Conservation (phyloP, 2,113 vertebrate genomes). For the Bolborhynchus lineola region DNA sequence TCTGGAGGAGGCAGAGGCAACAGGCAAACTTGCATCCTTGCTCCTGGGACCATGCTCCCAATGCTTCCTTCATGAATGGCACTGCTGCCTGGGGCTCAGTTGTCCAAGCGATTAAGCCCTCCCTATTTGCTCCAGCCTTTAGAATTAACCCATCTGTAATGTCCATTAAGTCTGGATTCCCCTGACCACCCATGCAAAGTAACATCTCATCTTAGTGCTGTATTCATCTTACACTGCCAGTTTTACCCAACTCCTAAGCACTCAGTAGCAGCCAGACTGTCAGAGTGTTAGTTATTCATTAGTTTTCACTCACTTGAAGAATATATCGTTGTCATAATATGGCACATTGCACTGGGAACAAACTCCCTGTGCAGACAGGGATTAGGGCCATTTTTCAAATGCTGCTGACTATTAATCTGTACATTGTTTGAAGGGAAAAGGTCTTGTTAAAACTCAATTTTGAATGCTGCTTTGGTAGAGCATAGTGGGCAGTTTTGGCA, state of each 20-base stretch:
- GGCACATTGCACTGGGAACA: constrained; percentile 32
- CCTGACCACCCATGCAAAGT: not conserved
- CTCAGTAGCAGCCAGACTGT: constrained; percentile 24
- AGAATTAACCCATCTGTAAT: constrained; percentile 8
- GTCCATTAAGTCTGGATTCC: not conserved
- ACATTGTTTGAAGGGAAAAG: constrained; percentile 4
- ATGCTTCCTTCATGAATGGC: not conserved
- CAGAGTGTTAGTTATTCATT: constrained; percentile 49
- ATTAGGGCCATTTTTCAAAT: constrained; percentile 47
- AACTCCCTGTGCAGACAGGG: constrained; percentile 5
- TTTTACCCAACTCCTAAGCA: constrained; percentile 14
- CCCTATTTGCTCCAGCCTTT: not conserved
- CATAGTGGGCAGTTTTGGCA: not conserved
- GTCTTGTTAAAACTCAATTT: not conserved
- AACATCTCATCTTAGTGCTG: not conserved
- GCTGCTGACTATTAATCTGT: constrained; percentile 27
- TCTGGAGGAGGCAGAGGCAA: not conserved
- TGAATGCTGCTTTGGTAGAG: not conserved
- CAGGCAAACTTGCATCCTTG: not conserved
- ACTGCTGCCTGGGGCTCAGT: not conserved
- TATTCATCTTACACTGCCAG: constrained; percentile 41
- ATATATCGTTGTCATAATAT: constrained; percentile 59
- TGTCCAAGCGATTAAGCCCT: not conserved
- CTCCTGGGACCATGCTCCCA: not conserved
- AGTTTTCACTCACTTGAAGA: constrained; percentile 38